Percentiles rank a stretch among this genome's conserved stretches.
These are phyloP conservation scores for Acronicta leporina DNA, from an alignment of 2,888 invertebrate genomes.

Conservation along the genomic window DNA sequence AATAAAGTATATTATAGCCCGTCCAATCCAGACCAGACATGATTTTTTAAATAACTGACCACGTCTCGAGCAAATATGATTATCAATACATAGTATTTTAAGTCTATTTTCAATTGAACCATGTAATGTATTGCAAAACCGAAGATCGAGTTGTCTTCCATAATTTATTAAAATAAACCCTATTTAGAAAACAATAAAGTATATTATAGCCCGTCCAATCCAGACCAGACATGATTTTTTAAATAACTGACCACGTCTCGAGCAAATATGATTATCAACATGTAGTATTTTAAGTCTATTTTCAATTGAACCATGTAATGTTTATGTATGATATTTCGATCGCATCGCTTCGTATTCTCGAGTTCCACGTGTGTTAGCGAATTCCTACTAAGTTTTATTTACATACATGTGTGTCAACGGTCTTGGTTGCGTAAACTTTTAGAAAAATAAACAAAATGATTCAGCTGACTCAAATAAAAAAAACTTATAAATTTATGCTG, in stretches of 20 bases:
- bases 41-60: background rate
- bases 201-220: background rate
- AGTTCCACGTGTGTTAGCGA: slow-evolving; percentile 28
- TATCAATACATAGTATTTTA: slow-evolving; percentile 10
- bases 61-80: background rate
- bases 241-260: background rate
- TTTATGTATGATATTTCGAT: slow-evolving; percentile 15
- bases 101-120: slow-evolving; percentile 15
- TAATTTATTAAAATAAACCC: background rate
- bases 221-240: no score
- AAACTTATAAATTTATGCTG: no score
- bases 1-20: background rate
- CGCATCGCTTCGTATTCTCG: slow-evolving; percentile 10
- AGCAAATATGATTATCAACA: slow-evolving; percentile 10
- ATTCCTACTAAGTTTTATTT: slow-evolving; percentile 26
- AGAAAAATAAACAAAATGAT: slow-evolving; percentile 14
- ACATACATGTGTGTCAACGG: slow-evolving; percentile 30
- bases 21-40: background rate
- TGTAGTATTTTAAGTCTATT: slow-evolving; percentile 7
- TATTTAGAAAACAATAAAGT: rapidly evolving
- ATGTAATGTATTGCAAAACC: slow-evolving; percentile 7
- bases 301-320: slow-evolving; percentile 16
- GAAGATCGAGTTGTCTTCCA: slow-evolving; percentile 5
- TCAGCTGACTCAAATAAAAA: background rate
- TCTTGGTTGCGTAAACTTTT: slow-evolving; percentile 15